Conservation (phyloP, 1,140 invertebrate genomes). For the Euborellia annulipes region DNA sequence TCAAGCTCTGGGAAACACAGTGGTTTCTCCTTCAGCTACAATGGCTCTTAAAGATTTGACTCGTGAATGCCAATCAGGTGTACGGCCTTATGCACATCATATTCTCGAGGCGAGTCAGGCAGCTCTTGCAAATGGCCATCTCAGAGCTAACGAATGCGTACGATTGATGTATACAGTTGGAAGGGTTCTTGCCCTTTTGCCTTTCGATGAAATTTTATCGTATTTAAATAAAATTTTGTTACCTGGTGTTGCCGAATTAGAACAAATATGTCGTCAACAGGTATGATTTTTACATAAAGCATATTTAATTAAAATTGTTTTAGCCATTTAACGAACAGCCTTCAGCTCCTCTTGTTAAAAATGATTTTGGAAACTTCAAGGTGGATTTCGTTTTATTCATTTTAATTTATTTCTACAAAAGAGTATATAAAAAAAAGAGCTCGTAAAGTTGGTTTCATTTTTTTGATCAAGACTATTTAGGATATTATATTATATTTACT, state of each 20-base stretch:
- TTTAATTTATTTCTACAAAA: too few relatives aligned
- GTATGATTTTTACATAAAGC: slow-evolving; percentile 18
- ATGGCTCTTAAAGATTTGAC: slow-evolving; percentile 76
- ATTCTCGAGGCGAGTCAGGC: slow-evolving; percentile 45
- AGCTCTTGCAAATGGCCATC: slow-evolving; percentile 31
- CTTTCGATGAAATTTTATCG: slow-evolving; percentile 42
- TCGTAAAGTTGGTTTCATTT: too few relatives aligned
- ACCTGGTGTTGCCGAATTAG: slow-evolving; percentile 45
- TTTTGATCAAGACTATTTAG: too few relatives aligned
- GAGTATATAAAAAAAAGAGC: too few relatives aligned
- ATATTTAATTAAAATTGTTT: too few relatives aligned
- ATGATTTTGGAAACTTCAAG: too few relatives aligned
- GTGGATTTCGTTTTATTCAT: too few relatives aligned
- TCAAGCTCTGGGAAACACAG: slow-evolving; percentile 44
- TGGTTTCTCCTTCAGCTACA: slow-evolving; percentile 60
- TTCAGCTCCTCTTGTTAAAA: too few relatives aligned
- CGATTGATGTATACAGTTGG: slow-evolving; percentile 64
- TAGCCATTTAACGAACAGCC: too few relatives aligned
- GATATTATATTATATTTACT: too few relatives aligned
- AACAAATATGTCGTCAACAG: slow-evolving; percentile 32
- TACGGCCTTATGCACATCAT: slow-evolving; percentile 53
- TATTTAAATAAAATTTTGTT: slow-evolving; percentile 52
- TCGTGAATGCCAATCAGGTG: slow-evolving; percentile 51
- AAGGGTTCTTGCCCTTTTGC: slow-evolving; percentile 49
- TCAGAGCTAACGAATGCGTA: slow-evolving; percentile 45